Evolutionary conservation across 1,140 invertebrate species (phyloP).

Genomic region (Vollenhovia emeryi): DNA sequence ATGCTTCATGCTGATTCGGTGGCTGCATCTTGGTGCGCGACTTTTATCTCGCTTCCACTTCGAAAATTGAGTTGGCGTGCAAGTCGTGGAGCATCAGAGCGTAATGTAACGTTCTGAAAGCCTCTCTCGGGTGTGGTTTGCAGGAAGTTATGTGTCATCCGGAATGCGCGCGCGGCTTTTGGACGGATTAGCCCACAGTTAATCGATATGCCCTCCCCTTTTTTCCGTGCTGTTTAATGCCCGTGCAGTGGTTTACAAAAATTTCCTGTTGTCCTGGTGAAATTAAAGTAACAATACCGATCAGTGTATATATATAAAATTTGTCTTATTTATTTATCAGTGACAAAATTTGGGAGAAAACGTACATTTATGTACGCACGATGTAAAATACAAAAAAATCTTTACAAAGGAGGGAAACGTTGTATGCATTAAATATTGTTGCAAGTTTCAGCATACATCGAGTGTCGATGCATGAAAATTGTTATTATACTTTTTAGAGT

Average conservation of each 20-base stretch:
- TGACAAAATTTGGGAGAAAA: background rate
- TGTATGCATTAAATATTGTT: background rate
- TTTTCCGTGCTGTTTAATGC: background rate
- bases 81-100: constrained; percentile 20
- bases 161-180: constrained; percentile 31
- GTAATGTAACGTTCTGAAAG: constrained; percentile 35
- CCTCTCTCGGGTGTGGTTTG: constrained; percentile 30
- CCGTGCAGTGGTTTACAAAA: background rate
- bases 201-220: constrained; percentile 11
- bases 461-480: background rate
- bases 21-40: constrained; percentile 3
- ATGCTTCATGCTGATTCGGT: constrained; percentile 21
- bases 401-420: background rate
- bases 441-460: background rate
- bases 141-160: constrained; percentile 47
- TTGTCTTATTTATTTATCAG: constrained; percentile 1
- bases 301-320: background rate
- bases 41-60: constrained; percentile 60
- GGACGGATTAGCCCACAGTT: background rate
- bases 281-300: background rate
- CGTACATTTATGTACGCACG: background rate
- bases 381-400: background rate
- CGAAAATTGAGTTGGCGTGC: constrained; percentile 54
- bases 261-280: background rate
- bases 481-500: background rate